Evolutionary conservation across 2,113 vertebrate species (phyloP).

Genomic region (Grus americana): DNA sequence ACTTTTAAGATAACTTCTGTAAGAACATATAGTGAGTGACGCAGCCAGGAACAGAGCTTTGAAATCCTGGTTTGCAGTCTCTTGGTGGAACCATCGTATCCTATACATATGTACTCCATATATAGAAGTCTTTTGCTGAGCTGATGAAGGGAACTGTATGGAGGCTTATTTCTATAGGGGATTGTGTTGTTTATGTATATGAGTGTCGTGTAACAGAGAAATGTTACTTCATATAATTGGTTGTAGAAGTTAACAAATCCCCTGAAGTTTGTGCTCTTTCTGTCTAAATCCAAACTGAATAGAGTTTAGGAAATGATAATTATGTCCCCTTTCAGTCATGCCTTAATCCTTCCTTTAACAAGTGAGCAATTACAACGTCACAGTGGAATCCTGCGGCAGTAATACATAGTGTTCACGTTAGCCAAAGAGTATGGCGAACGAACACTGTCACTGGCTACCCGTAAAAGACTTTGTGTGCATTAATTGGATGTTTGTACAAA

Average conservation of each 20-base stretch:
- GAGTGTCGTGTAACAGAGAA: not conserved
- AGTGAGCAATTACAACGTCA: slow-evolving; percentile 20
- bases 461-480: not conserved
- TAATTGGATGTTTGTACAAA: not conserved
- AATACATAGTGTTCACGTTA: not conserved
- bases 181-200: not conserved
- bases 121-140: not conserved
- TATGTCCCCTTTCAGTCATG: slow-evolving; percentile 8
- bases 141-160: not conserved
- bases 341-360: slow-evolving; percentile 16
- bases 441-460: not conserved
- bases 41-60: not conserved
- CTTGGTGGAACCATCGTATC: not conserved
- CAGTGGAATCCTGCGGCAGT: slow-evolving; percentile 4
- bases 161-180: not conserved
- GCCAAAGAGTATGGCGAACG: not conserved
- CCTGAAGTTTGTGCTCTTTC: slow-evolving; percentile 8
- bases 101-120: not conserved
- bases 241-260: slow-evolving; percentile 7
- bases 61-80: not conserved
- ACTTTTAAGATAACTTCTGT: not conserved
- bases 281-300: slow-evolving; percentile 42
- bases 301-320: slow-evolving; percentile 24
- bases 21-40: not conserved
- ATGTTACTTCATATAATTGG: not conserved